Conservation (phyloP, 92 coral and sea anemone genomes). For the Blastomussa wellsi region DNA sequence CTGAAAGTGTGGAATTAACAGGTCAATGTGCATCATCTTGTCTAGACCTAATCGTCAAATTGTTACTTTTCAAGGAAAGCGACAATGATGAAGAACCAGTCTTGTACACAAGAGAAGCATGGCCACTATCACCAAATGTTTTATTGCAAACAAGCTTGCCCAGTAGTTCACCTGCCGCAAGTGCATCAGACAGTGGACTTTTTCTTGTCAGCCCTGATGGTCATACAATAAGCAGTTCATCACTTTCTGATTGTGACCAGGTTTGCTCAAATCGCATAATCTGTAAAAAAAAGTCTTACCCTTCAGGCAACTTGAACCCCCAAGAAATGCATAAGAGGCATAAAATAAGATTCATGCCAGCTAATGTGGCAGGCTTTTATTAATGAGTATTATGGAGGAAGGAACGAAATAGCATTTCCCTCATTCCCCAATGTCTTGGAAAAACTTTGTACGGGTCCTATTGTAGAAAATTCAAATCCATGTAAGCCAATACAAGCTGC, state of each 20-base stretch:
- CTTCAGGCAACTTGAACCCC: background rate
- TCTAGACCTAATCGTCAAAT: background rate
- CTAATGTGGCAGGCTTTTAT: no score
- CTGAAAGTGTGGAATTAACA: no score
- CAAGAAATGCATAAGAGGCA: no score
- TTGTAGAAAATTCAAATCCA: no score
- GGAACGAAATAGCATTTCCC: no score
- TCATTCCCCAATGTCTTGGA: no score
- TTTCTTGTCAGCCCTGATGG: slow-evolving; percentile 32
- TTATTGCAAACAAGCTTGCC: background rate
- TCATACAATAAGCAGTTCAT: slow-evolving; percentile 18
- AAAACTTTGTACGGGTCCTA: no score
- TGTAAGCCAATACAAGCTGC: slow-evolving; percentile 59
- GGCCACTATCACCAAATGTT: slow-evolving; percentile 25
- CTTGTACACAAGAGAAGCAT: slow-evolving; percentile 51
- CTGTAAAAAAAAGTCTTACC: background rate
- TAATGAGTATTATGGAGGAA: no score
- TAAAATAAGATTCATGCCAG: no score
- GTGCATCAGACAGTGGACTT: slow-evolving; percentile 39
- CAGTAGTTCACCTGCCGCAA: slow-evolving; percentile 39
- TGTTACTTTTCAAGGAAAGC: slow-evolving; percentile 31
- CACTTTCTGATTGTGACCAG: slow-evolving; percentile 39
- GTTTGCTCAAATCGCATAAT: background rate
- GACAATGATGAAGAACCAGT: slow-evolving; percentile 66
- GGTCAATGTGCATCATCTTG: no score